These are phyloP conservation scores for Ophion ellenae DNA, from an alignment of 2,888 invertebrate genomes.

Conservation along the genomic window DNA sequence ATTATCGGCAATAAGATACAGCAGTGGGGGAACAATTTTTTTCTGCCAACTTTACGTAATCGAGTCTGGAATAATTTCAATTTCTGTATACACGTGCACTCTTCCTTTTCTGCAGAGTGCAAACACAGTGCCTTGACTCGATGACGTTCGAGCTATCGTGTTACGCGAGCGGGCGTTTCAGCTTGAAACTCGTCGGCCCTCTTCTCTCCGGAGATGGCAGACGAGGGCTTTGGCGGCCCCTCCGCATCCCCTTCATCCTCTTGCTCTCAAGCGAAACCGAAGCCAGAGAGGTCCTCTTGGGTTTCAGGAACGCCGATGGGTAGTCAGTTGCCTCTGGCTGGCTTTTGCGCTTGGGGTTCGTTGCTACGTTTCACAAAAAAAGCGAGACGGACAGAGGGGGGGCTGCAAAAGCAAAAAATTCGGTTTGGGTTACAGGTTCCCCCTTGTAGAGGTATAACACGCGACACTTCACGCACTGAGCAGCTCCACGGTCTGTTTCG, in stretches of 20 bases:
- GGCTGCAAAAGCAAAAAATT: constrained; percentile 35
- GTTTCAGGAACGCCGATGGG: constrained; percentile 77
- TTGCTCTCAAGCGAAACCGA: constrained; percentile 75
- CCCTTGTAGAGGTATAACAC: constrained; percentile 67
- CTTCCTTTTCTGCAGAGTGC: constrained; percentile 28
- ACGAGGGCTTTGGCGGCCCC: constrained; percentile 34
- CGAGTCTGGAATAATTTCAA: not conserved
- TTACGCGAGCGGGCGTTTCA: constrained; percentile 46
- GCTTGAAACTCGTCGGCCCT: constrained; percentile 45
- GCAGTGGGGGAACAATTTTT: not conserved
- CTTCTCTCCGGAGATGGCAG: constrained; percentile 45
- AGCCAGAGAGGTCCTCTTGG: constrained; percentile 80
- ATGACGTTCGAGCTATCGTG: constrained; percentile 59
- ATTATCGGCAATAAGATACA: not conserved
- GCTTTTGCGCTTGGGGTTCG: constrained; percentile 35
- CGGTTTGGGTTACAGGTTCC: constrained; percentile 73
- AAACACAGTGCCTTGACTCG: constrained; percentile 40
- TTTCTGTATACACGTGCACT: not conserved
- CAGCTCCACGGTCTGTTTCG: constrained; percentile 80
- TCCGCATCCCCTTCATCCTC: not conserved
- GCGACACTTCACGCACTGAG: constrained; percentile 80
- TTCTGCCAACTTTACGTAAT: not conserved
- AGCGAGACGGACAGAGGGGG: constrained; percentile 7
- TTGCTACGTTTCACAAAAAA: constrained; percentile 40
- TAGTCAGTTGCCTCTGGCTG: constrained; percentile 28